These are phyloP conservation scores for Paraescarpia echinospica DNA, from an alignment of 1,140 invertebrate genomes.

Conservation along the genomic window DNA sequence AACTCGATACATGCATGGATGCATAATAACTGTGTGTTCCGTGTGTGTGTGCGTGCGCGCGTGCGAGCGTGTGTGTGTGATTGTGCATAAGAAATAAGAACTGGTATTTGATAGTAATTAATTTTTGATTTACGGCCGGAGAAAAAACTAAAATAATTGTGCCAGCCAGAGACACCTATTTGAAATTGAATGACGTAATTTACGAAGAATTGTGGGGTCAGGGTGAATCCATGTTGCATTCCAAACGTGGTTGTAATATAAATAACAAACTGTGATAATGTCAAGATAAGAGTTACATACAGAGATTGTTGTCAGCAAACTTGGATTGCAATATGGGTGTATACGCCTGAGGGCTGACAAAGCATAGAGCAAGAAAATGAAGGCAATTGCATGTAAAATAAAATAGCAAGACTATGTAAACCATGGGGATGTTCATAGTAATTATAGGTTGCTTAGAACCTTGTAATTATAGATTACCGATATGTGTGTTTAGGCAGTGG, in stretches of 20 bases:
- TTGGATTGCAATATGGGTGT: background rate
- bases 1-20: background rate
- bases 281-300: background rate
- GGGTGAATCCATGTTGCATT: background rate
- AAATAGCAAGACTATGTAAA: background rate
- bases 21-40: background rate
- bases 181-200: background rate
- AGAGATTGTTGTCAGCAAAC: background rate
- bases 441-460: background rate
- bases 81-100: background rate
- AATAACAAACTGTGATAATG: background rate
- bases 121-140: background rate
- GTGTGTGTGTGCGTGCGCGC: background rate
- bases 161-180: background rate
- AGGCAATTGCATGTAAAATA: background rate
- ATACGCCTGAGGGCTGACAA: background rate
- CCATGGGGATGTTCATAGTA: background rate
- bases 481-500: background rate
- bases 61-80: no score
- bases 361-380: background rate
- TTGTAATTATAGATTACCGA: background rate
- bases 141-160: background rate
- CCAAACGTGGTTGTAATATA: background rate
- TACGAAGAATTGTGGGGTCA: background rate
- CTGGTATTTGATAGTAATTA: background rate